Base-by-base conservation (phyloP, 2,113 vertebrate genomes). In the Egretta garzetta region DNA sequence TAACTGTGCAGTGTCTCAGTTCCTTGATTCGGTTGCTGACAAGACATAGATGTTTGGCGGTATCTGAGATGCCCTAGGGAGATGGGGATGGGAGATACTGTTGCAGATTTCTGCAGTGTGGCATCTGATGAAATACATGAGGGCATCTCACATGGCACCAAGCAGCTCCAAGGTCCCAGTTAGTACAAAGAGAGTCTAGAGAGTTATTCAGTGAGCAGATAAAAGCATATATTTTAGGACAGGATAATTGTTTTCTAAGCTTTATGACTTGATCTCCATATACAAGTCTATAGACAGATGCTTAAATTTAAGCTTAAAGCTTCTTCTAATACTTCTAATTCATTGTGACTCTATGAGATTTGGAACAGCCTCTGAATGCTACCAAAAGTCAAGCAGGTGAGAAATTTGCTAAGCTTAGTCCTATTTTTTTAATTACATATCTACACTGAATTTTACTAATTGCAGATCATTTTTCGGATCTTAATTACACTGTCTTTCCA, bases 161-260 rank as follows among this genome's bases (percentile, higher is more conserved):
- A 17, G n/a, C 64, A 96, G 41, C 3, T 21, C 10, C 55, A 74
- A 56, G 33, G 60, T 59, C 79, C 73, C 47, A 27, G n/a, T 77
- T 59, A 67, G 80, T 50, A 66, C 64, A 84, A 88, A 79, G 7
- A 55, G 20, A 94, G 28, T 53, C 5, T 6, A 58, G 47, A 77
- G 56, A 88, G 56, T 63, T 88, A 52, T 72, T 92, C 49, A 64
- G n/a, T 67, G 84, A 93, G 77, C 76, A 95, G 84, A 96, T 94
- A 89, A 94, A 94, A 87, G 52, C 43, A 64, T 45, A 50, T 63
- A 84, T 87, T 81, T 91, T 27, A 60, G 84, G 39, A 91, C 45
- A 71, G 93, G 84, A 73, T 91, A 96, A 96, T 94, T 94, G 84
- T 33, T 93, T 91, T 79, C 58, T 93, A 89, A 93, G 72, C 73